Conservation (phyloP, 2,888 invertebrate species). For the Rhopalosiphum nymphaeae region DNA sequence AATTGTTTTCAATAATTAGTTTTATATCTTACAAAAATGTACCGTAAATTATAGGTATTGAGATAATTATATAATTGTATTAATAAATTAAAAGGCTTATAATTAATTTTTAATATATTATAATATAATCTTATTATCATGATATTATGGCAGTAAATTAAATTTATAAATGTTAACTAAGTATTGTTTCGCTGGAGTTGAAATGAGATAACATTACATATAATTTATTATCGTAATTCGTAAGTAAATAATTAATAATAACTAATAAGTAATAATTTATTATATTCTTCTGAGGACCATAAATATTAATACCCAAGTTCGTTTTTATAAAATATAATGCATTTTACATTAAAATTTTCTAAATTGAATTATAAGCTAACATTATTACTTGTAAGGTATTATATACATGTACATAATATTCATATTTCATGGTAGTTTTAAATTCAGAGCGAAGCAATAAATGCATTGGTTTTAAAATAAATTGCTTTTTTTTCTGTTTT, state of each 20-base stretch:
- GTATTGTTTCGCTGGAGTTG: neutral
- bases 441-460: neutral
- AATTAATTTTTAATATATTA: slow-evolving; percentile 11
- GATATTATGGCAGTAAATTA: neutral
- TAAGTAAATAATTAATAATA: slow-evolving; percentile 11
- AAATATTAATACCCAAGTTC: neutral
- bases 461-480: no score
- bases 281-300: slow-evolving; percentile 2
- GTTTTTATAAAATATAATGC: neutral
- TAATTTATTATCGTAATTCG: neutral
- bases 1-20: neutral
- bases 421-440: neutral
- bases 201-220: slow-evolving; percentile 4
- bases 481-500: no score
- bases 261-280: no score
- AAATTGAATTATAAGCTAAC: neutral
- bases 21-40: neutral
- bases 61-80: neutral
- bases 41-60: neutral
- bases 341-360: neutral
- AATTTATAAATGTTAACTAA: slow-evolving; percentile 1
- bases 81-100: neutral
- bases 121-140: neutral
- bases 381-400: neutral
- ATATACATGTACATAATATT: neutral